A percentile compares a stretch with the other conserved stretches of the same genome.
These are phyloP conservation scores for Triplophysa yarkandensis DNA, from an alignment of 2,797 vertebrate species.

Conservation along the genomic window DNA sequence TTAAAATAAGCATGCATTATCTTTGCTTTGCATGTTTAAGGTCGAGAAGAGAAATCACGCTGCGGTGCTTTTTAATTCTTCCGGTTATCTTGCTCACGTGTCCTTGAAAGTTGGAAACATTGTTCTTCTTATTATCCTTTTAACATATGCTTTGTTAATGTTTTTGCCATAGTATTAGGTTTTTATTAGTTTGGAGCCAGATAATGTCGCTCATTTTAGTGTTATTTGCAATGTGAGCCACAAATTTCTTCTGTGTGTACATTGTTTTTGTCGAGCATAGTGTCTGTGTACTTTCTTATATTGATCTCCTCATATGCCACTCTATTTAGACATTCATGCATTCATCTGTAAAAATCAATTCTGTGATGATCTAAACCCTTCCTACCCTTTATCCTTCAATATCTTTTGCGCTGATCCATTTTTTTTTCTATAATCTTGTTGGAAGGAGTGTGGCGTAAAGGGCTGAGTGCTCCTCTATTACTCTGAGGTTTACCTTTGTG, in stretches of 20 bases:
- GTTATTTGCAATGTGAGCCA: neutral
- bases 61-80: neutral
- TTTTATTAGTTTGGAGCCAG: neutral
- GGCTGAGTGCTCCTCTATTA: constrained; percentile 13
- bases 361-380: constrained; percentile 15
- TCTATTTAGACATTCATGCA: constrained; percentile 14
- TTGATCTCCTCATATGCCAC: constrained; percentile 19
- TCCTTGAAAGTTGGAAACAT: neutral
- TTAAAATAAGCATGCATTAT: neutral
- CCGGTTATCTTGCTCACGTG: neutral
- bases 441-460: constrained; percentile 10
- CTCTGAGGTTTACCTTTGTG: constrained; percentile 4
- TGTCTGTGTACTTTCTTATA: constrained; percentile 7
- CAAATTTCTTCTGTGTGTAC: neutral
- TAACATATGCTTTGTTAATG: neutral
- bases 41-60: neutral
- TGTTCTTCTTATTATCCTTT: neutral
- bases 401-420: constrained; percentile 15
- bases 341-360: constrained; percentile 31
- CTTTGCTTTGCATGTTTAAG: neutral
- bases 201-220: neutral
- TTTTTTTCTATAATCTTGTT: constrained; percentile 14
- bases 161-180: neutral
- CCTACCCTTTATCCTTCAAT: constrained; percentile 8
- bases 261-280: neutral